Conservation (phyloP, 2,113 vertebrate species). For the Bambusicola thoracicus region DNA sequence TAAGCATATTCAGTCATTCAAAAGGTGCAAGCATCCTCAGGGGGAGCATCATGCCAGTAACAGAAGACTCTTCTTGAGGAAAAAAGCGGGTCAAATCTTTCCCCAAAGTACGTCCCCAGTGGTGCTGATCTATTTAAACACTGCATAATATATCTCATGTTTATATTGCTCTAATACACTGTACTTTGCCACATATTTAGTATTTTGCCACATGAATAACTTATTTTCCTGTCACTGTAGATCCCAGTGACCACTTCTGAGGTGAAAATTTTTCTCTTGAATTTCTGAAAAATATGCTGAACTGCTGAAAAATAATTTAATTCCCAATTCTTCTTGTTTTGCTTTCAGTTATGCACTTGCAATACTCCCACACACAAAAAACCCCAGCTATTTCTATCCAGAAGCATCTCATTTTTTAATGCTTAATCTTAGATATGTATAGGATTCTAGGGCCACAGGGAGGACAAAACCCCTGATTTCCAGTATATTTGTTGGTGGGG, state of each 20-base stretch:
- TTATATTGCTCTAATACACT: not conserved
- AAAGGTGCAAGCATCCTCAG: constrained; percentile 35
- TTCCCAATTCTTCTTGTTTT: not conserved
- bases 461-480: not conserved
- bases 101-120: not conserved
- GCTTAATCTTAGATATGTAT: not conserved
- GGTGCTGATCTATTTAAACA: constrained; percentile 12
- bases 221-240: constrained; percentile 2
- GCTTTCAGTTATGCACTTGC: not conserved
- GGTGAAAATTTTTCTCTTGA: not conserved
- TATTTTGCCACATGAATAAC: not conserved
- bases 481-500: not conserved
- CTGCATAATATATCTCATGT: not conserved
- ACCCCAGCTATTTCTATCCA: not conserved
- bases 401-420: not conserved
- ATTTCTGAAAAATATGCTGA: not conserved
- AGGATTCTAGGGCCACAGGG: not conserved
- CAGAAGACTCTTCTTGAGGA: not conserved
- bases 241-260: not conserved
- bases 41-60: not conserved
- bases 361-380: not conserved
- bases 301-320: not conserved
- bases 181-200: not conserved
- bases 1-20: constrained; percentile 36
- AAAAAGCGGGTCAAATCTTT: constrained; percentile 13